Base-by-base conservation (phyloP, 2,113 vertebrate genomes). In the Clarias gariepinus region DNA sequence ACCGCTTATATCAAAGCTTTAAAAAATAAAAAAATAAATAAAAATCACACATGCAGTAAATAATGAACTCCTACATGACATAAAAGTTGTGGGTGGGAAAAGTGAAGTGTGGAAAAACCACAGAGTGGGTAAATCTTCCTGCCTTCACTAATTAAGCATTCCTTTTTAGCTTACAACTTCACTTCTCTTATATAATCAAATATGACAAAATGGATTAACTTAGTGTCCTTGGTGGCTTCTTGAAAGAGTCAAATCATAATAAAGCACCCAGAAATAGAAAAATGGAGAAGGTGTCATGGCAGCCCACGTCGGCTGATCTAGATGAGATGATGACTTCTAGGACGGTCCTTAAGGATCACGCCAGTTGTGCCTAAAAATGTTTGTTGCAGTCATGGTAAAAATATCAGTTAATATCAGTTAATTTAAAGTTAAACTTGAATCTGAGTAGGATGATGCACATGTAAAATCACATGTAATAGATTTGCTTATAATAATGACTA, bases 21-120 rank as follows among this genome's bases (percentile, higher is more conserved):
- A 58, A 33, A 80, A 11, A 41, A 41, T 4, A 41, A 41, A 41
- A 41, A 41, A 41, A 36, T 36, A 36, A 36, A 36, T 36, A 36
- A 9, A 60, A 8, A 80, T 18, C 77, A 58, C 78, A 60, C 30
- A 36, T 0, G 9, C 78, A 60, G 57, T 80, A 80, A 57, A 60
- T 80, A 80, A 60, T 80, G 78, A 80, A 80, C 78, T 80, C 78
- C 78, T 80, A 60, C 78, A 80, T 60, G 57, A 36, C 78, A 19
- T 60, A 18, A 60, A 61, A 60, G 36, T 80, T 60, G 77, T 79
- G 78, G 30, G 78, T 80, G 78, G 78, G 30, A 80, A 80, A 53
- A 57, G n/a, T 9, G n/a, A 57, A 78, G 76, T 52, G n/a, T n/a
- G n/a, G n/a, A 78, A 78, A 57, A 58, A 80, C 77, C 55, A 80